Evolutionary conservation across 1,140 invertebrate genomes (phyloP).

Genomic region (Dreissena polymorpha): DNA sequence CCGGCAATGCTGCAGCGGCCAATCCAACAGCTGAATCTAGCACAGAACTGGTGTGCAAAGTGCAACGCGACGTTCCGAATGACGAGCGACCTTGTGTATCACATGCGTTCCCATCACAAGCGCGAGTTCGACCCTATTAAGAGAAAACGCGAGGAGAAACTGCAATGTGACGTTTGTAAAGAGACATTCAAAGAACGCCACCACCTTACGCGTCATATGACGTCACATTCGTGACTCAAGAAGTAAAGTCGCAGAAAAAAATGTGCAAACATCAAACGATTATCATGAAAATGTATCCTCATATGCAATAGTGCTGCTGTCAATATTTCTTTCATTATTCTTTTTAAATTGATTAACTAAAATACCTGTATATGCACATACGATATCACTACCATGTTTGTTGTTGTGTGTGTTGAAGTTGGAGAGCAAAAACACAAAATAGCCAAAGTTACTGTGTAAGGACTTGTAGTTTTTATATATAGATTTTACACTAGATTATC

Average conservation of each 20-base stretch:
- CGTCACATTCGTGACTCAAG: conserved; percentile 78
- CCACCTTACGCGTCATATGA: conserved; percentile 98
- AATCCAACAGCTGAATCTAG: conserved; percentile 89
- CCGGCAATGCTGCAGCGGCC: conserved; percentile 82
- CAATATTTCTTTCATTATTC: background rate
- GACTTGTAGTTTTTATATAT: no score
- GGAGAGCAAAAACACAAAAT: no score
- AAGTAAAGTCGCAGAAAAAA: background rate
- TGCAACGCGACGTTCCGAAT: no score
- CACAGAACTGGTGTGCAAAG: no score
- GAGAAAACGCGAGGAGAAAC: no score
- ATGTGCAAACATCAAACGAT: background rate
- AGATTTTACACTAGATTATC: no score
- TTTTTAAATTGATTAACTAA: background rate
- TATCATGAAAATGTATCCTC: background rate
- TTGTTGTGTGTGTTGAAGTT: background rate
- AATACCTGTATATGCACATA: background rate
- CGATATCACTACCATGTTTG: background rate
- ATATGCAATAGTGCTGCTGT: background rate
- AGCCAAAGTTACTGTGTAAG: no score
- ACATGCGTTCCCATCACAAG: no score
- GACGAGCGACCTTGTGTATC: no score
- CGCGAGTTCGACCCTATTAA: no score
- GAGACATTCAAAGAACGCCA: conserved; percentile 98
- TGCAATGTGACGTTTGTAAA: no score